Percentiles rank a stretch among this genome's conserved stretches.
Evolutionary conservation across 2,888 invertebrate species (phyloP).

Genomic region (Pinctada fucata): DNA sequence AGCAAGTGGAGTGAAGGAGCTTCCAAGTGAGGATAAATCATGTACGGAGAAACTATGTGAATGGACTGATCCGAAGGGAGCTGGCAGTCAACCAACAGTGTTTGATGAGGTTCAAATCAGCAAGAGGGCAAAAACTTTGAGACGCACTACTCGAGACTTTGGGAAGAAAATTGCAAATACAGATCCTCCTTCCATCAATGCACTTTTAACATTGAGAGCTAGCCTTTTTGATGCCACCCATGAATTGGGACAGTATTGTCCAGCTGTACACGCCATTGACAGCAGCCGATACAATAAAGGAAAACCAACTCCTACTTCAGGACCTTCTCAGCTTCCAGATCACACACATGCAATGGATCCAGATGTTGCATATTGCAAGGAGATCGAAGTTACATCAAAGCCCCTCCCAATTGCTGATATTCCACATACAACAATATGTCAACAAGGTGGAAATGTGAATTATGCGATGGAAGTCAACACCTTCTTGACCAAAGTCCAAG

Average conservation of each 20-base stretch:
- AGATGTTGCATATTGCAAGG: not conserved
- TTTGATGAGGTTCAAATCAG: conserved; percentile 20
- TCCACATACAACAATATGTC: not conserved
- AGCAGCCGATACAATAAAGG: not conserved
- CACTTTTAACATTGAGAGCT: conserved; percentile 17
- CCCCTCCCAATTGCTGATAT: conserved; percentile 7
- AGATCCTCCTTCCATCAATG: conserved; percentile 24
- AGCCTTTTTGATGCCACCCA: conserved; percentile 26
- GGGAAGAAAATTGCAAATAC: conserved; percentile 8
- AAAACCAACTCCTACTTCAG: not conserved
- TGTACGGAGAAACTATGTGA: conserved; percentile 26
- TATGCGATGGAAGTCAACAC: not conserved
- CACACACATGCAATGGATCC: not conserved
- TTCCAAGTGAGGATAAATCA: not conserved
- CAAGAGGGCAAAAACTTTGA: conserved; percentile 7
- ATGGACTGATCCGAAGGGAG: conserved; percentile 34
- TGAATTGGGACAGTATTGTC: conserved; percentile 26
- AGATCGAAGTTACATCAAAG: not conserved
- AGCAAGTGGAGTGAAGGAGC: conserved; percentile 29
- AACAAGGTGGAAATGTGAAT: conserved; percentile 8
- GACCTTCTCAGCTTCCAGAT: no score
- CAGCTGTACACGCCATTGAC: conserved; percentile 15
- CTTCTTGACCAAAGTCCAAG: no score
- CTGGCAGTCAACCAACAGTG: conserved; percentile 8
- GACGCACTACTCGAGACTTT: conserved; percentile 25